Percentiles rank a stretch among this genome's conserved stretches.
Conservation (phyloP, 2,888 invertebrate species). For the Auanema sp. region DNA sequence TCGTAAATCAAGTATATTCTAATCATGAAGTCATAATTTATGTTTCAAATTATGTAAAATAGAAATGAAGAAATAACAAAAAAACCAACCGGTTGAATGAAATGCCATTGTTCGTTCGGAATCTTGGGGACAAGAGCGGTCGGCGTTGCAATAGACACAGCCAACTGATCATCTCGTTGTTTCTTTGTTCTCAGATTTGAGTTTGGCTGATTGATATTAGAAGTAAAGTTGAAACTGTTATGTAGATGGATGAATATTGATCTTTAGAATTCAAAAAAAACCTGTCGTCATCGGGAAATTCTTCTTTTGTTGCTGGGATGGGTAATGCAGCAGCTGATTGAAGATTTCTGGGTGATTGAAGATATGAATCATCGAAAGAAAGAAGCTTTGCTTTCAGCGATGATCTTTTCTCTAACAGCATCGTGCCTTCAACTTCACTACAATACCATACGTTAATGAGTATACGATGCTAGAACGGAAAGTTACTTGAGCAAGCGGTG, state of each 20-base stretch:
- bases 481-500: constrained; percentile 93
- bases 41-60: too few species aligned
- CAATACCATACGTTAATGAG: constrained; percentile 55
- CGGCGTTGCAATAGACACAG: constrained; percentile 13
- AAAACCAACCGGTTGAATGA: constrained; percentile 5
- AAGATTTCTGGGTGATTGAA: constrained; percentile 58
- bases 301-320: constrained; percentile 21
- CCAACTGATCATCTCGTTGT: constrained; percentile 8
- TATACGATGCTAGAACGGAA: background rate
- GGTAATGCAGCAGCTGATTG: constrained; percentile 47
- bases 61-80: too few species aligned
- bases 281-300: constrained; percentile 11
- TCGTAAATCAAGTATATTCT: too few species aligned
- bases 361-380: constrained; percentile 62
- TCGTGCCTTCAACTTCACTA: constrained; percentile 97
- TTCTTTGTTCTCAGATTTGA: constrained; percentile 11
- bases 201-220: background rate
- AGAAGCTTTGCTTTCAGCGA: constrained; percentile 60
- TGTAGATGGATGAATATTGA: constrained; percentile 6
- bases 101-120: constrained; percentile 13
- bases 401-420: constrained; percentile 92
- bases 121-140: constrained; percentile 9
- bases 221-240: constrained; percentile 3
- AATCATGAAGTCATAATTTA: too few species aligned
- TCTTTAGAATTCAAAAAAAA: constrained; percentile 1